Conservation (phyloP, 2,113 vertebrate genomes). For the Rhinoderma darwinii region DNA sequence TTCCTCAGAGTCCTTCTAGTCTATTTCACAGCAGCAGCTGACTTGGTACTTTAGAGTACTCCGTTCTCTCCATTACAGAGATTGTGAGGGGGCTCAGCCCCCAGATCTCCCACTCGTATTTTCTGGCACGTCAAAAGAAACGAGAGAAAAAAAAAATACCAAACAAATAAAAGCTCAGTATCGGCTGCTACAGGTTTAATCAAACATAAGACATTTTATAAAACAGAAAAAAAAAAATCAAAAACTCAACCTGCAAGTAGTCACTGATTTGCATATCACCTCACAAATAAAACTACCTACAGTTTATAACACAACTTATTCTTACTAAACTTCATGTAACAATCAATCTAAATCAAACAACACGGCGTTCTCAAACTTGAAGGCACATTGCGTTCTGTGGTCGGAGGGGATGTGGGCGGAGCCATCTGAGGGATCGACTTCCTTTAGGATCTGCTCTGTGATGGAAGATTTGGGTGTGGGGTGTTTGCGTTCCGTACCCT, state of each 20-base stretch:
- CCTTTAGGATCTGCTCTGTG: slow-evolving; percentile 65
- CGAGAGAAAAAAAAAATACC: too few relatives aligned
- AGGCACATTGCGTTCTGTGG: slow-evolving; percentile 77
- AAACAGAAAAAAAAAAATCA: not conserved
- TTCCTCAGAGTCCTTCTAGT: too few relatives aligned
- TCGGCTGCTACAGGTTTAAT: not conserved
- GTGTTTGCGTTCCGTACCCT: not conserved
- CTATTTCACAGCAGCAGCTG: too few relatives aligned
- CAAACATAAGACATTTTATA: too few relatives aligned
- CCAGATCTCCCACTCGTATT: too few relatives aligned
- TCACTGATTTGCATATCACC: not conserved
- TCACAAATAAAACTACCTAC: not conserved
- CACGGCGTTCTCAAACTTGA: slow-evolving; percentile 81
- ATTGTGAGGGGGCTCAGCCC: too few relatives aligned
- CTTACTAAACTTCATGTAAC: not conserved
- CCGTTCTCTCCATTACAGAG: too few relatives aligned
- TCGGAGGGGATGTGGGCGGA: slow-evolving; percentile 72
- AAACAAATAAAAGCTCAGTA: not conserved
- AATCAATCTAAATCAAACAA: slow-evolving; percentile 87
- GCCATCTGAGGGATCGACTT: slow-evolving; percentile 74
- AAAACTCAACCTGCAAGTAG: not conserved
- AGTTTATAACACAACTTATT: not conserved
- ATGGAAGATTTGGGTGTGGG: not conserved
- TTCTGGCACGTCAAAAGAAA: too few relatives aligned
- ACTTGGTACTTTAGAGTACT: too few relatives aligned